phyloP scores from a whole-genome alignment of 2,797 vertebrate genomes.

The Galaxias olidus region DNA sequence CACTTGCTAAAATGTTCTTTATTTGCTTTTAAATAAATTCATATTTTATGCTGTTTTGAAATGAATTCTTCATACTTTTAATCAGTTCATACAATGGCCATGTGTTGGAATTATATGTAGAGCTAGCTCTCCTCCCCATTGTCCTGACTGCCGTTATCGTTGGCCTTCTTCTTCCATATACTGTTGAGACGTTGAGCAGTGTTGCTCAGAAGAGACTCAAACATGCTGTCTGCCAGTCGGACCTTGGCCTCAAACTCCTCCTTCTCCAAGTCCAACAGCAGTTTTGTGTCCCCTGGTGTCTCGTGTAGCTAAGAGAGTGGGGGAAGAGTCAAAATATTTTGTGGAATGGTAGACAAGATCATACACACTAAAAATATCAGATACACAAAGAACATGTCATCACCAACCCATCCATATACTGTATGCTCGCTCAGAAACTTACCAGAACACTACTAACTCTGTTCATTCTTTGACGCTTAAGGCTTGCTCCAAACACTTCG shows the following conservation, averaged over 20 bases:
- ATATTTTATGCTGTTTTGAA: too few species aligned
- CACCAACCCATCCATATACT: too few species aligned
- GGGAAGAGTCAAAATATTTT: neutral
- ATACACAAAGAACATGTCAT: too few species aligned
- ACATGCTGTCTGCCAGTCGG: neutral
- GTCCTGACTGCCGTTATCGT: neutral
- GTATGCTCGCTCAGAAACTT: too few species aligned
- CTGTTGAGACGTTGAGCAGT: neutral
- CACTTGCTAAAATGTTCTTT: neutral
- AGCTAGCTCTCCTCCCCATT: neutral
- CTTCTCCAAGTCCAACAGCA: neutral
- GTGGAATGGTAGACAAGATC: too few species aligned
- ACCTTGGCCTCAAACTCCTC: neutral
- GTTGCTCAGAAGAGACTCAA: neutral
- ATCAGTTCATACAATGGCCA: too few species aligned
- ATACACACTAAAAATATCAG: too few species aligned
- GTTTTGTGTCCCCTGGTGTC: neutral
- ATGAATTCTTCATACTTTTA: too few species aligned
- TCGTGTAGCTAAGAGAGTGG: neutral
- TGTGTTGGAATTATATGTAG: too few species aligned
- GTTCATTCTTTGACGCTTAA: too few species aligned
- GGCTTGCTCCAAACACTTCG: too few species aligned
- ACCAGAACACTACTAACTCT: too few species aligned
- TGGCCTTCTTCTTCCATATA: neutral
- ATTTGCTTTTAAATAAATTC: constrained; percentile 2